Base-by-base conservation (phyloP, 2,113 vertebrate species). In the Aphyosemion australe region DNA sequence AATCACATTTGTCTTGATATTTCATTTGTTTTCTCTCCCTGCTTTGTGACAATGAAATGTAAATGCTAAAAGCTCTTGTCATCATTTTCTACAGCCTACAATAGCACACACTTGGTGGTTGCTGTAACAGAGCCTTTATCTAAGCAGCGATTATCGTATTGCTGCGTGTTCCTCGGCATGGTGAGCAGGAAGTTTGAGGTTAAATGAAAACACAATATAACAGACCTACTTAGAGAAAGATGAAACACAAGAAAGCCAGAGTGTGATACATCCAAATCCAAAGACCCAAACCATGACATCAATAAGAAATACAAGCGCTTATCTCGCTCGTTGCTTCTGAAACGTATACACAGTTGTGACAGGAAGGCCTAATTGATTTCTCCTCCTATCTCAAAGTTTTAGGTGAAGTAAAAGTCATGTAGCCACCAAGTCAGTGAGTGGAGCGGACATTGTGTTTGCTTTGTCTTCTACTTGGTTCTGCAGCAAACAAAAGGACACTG, bases 301-400 rank as follows among this genome's bases (percentile, higher is more conserved):
- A n/a, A 43, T 43, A 45, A 51, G 50, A 67, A 80, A 61, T 69
- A 68, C 78, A 71, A 56, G 59, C 61, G 37, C 19, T 56, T 37
- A 72, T 57, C 11, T 21, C 48, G 45, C 61, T 61, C 12, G 55
- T 62, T 49, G 50, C 50, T 54, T 49, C 52, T 8, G 1, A 65
- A 69, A 82, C 72, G 55, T 54, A 85, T 57, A 69, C 42, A 32
- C 65, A 69, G 69, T 74, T 13, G 26, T 74, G 80, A 76, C 59
- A 58, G 62, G 16, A 39, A 55, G 12, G 19, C 58, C 61, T 78
- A 83, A 87, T 87, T 76, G 79, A 76, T 85, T 80, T 77, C 55
- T 65, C 58, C 68, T 56, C 34, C 50, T 65, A 50, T 78, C 78
- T 51, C 53, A 34, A 42, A 83, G 67, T 61, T 12, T 39, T 48